Evolutionary conservation across 2,888 invertebrate genomes (phyloP).

Genomic region (Orthonevra nobilis): DNA sequence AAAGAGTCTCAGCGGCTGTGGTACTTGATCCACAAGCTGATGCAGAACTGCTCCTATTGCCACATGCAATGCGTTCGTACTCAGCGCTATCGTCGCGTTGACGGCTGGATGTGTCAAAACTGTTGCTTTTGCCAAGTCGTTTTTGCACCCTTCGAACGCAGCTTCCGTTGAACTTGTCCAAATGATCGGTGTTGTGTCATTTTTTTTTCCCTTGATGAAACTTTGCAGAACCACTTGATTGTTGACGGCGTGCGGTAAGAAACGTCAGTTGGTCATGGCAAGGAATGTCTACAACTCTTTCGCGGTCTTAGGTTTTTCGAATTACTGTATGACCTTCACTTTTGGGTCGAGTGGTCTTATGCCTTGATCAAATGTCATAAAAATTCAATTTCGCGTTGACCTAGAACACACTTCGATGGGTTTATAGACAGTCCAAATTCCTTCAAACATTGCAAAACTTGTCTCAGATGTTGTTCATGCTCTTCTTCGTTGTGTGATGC

Average conservation of each 20-base stretch:
- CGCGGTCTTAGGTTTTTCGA: not conserved
- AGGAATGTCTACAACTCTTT: conserved; percentile 68
- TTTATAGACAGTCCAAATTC: not conserved
- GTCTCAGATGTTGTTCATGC: not conserved
- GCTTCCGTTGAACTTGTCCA: conserved; percentile 18
- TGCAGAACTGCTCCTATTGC: conserved; percentile 49
- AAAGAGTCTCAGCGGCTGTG: conserved; percentile 71
- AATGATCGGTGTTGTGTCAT: conserved; percentile 33
- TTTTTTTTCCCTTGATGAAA: conserved; percentile 36
- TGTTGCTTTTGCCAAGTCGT: conserved; percentile 15
- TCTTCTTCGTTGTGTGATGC: not conserved
- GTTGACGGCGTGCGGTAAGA: conserved; percentile 40
- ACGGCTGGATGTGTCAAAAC: conserved; percentile 5
- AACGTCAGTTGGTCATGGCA: conserved; percentile 65
- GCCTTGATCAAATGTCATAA: not conserved
- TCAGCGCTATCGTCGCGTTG: conserved; percentile 14
- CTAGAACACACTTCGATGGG: conserved; percentile 29
- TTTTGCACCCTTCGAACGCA: conserved; percentile 54
- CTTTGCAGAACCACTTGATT: conserved; percentile 32
- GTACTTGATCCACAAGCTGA: conserved; percentile 29
- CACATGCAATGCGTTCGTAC: conserved; percentile 45
- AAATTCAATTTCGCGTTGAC: not conserved
- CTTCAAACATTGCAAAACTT: not conserved
- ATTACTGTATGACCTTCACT: not conserved
- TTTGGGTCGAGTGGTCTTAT: not conserved